Evolutionary conservation across 2,797 vertebrate species (phyloP).

Genomic region (Notolepis coatsorum): DNA sequence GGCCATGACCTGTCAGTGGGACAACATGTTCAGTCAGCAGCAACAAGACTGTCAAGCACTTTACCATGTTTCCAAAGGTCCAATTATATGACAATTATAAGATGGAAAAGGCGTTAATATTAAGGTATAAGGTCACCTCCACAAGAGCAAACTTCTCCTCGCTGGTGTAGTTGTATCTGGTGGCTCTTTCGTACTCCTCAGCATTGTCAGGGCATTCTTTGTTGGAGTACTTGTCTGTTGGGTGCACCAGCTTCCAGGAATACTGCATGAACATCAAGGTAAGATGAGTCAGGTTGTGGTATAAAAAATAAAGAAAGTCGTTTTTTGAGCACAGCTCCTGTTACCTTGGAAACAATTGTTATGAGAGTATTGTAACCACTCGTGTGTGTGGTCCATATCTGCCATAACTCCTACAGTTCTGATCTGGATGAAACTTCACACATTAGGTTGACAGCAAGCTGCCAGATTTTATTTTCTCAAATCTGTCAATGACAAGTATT

Average conservation of each 20-base stretch:
- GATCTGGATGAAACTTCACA: too few species aligned
- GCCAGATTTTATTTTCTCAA: too few species aligned
- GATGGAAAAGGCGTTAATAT: not conserved
- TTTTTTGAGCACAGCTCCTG: too few species aligned
- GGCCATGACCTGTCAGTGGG: conserved; percentile 89
- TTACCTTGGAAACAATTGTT: too few species aligned
- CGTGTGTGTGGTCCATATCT: too few species aligned
- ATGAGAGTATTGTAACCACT: too few species aligned
- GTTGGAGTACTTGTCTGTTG: conserved; percentile 98
- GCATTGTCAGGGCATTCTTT: conserved; percentile 98
- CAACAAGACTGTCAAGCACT: rapidly evolving
- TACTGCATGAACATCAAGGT: conserved; percentile 82
- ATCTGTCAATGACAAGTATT: too few species aligned
- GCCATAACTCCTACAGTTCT: too few species aligned
- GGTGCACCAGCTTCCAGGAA: conserved; percentile 98
- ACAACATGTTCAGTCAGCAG: not conserved
- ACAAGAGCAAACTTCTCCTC: conserved; percentile 99
- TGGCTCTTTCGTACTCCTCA: conserved; percentile 96
- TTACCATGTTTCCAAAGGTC: not conserved
- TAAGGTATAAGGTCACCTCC: conserved; percentile 90
- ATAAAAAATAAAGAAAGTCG: too few species aligned
- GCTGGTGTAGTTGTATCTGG: conserved; percentile 97
- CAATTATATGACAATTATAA: too few species aligned
- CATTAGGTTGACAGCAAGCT: too few species aligned
- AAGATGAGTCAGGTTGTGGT: too few species aligned